Conservation (phyloP, 2,888 invertebrate genomes). For the Xestia ashworthii region DNA sequence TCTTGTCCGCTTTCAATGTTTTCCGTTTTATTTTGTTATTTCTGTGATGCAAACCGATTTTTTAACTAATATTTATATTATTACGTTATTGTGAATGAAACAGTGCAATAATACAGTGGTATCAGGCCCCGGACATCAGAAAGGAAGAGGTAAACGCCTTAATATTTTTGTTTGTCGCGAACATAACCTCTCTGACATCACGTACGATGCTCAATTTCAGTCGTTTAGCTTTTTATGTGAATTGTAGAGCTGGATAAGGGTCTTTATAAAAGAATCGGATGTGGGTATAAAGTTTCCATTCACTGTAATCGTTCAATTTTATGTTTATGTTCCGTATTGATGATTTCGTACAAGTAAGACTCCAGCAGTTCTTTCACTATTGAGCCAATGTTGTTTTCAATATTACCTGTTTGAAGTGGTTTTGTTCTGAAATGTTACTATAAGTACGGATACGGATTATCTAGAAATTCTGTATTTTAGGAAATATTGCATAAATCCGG, state of each 20-base stretch:
- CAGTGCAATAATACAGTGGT: slow-evolving; percentile 86
- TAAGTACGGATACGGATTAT: slow-evolving; percentile 8
- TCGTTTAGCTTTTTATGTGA: slow-evolving; percentile 72
- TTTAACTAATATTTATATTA: slow-evolving; percentile 85
- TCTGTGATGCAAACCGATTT: slow-evolving; percentile 90
- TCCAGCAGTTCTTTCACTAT: slow-evolving; percentile 46
- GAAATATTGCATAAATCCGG: slow-evolving; percentile 44
- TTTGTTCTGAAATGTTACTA: neutral
- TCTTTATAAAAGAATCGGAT: slow-evolving; percentile 59
- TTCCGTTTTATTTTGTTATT: slow-evolving; percentile 91
- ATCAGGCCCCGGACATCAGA: slow-evolving; percentile 81
- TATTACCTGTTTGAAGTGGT: slow-evolving; percentile 21
- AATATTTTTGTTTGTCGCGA: slow-evolving; percentile 90
- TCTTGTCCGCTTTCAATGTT: slow-evolving; percentile 91
- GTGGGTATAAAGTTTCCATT: slow-evolving; percentile 51
- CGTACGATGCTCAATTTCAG: slow-evolving; percentile 83
- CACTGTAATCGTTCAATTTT: slow-evolving; percentile 55
- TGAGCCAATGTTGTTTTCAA: slow-evolving; percentile 37
- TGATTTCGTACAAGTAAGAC: slow-evolving; percentile 47
- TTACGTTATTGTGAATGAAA: slow-evolving; percentile 84
- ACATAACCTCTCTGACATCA: slow-evolving; percentile 89
- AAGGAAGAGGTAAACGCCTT: slow-evolving; percentile 90
- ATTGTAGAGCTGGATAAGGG: slow-evolving; percentile 64
- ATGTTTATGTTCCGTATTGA: slow-evolving; percentile 57
- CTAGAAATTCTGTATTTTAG: slow-evolving; percentile 13